Base-by-base conservation (phyloP, 2,888 invertebrate species). In the Eueremaeus valkanovi region DNA sequence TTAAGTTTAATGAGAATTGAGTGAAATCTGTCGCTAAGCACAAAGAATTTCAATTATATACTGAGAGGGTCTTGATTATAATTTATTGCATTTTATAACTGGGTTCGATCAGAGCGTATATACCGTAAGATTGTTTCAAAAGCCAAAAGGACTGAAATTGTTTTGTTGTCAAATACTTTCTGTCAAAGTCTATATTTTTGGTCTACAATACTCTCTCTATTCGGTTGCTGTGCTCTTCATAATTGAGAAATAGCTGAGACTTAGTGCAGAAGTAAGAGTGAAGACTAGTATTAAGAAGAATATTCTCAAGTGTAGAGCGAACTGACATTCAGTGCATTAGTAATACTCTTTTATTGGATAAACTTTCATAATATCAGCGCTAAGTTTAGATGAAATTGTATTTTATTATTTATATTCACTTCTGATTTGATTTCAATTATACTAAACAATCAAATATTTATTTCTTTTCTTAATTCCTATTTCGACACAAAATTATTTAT, bases 31-130 rank as follows among this genome's bases (percentile, higher is more conserved):
- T 61, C 61, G 6, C 31, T 33, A 61, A 31, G 31, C 16, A 21
- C 2, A 31, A 33, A 31, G 61, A 61, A 61, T 61, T 61, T 61
- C 61, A 61, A 61, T 61, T 61, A 61, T 16, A 61, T 2, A 5
- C 16, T 8, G 31, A 29, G 6, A 13, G 16, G 21, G 24, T 51
- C 21, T 51, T 61, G 61, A 61, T 61, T 61, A 61, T 61, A 61
- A 61, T 31, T 29, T 29, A 61, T 61, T 27, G 61, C 31, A 24
- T 61, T 61, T 61, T 29, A 31, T 61, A 31, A 61, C 29, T 31
- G 31, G 8, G 16, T 31, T 61, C 61, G 61, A 61, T 51, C 24
- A 51, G 1, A 61, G 8, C 1, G n/a, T n/a, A n/a, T n/a, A n/a
- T n/a, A n/a, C n/a, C n/a, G n/a, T n/a, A n/a, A n/a, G n/a, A n/a